Evolutionary conservation across 2,113 vertebrate species (phyloP).

Genomic region (Toxotes jaculatrix): DNA sequence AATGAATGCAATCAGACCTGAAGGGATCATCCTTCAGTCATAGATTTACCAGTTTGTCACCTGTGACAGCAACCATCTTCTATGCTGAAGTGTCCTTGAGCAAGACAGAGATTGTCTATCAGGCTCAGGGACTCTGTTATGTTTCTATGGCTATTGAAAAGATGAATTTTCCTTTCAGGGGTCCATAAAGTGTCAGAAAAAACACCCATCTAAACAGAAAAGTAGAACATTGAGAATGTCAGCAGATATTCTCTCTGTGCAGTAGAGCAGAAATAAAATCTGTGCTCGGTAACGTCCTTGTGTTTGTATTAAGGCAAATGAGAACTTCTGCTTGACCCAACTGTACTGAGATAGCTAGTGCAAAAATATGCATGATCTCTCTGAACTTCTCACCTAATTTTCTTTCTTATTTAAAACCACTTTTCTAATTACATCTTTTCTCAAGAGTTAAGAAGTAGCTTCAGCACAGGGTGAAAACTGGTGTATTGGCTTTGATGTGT

Average conservation of each 20-base stretch:
- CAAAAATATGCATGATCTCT: background rate
- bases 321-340: constrained; percentile 9
- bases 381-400: background rate
- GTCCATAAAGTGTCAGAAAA: constrained; percentile 21
- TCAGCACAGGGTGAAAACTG: background rate
- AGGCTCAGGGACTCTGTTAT: constrained; percentile 17
- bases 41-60: constrained; percentile 19
- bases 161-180: background rate
- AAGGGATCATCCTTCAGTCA: constrained; percentile 9
- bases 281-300: background rate
- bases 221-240: constrained; percentile 21
- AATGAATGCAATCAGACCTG: background rate
- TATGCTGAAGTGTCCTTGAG: constrained; percentile 40
- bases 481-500: constrained; percentile 17
- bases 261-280: constrained; percentile 10
- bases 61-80: background rate
- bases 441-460: constrained; percentile 10
- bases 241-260: constrained; percentile 1
- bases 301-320: constrained; percentile 18
- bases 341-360: background rate
- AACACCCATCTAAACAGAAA: background rate
- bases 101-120: constrained; percentile 1
- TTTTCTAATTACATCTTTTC: constrained; percentile 2
- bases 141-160: constrained; percentile 34
- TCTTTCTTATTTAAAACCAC: background rate